Conservation (phyloP, 2,888 invertebrate species). For the Caprella mutica region DNA sequence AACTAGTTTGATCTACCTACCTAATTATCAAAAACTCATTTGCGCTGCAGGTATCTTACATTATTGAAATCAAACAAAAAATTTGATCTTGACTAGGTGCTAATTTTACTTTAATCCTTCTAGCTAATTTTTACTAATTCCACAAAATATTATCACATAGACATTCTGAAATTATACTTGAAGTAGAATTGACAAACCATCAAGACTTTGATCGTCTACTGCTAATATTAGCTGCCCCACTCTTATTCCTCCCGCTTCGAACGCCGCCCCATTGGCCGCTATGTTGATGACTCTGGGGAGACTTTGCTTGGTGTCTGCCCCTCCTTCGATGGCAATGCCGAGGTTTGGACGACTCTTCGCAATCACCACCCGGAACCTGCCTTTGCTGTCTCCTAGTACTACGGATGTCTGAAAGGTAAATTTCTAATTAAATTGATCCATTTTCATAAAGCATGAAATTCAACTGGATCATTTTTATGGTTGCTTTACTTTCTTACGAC, state of each 20-base stretch:
- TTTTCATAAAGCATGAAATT: too few relatives aligned
- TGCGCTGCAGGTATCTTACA: too few relatives aligned
- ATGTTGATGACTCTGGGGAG: slow-evolving; percentile 91
- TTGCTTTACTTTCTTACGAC: too few relatives aligned
- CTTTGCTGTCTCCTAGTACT: slow-evolving; percentile 31
- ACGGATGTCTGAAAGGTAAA: slow-evolving; percentile 24
- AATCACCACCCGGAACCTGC: slow-evolving; percentile 61
- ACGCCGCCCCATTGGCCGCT: slow-evolving; percentile 93
- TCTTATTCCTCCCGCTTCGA: slow-evolving; percentile 79
- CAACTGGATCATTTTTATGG: too few relatives aligned
- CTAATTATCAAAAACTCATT: too few relatives aligned
- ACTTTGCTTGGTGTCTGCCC: slow-evolving; percentile 88
- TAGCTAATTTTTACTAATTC: too few relatives aligned
- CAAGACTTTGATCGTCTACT: slow-evolving; percentile 62
- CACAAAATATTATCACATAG: background rate
- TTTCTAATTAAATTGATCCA: background rate
- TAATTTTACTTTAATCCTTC: background rate
- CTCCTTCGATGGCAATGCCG: slow-evolving; percentile 94
- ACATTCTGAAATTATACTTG: too few relatives aligned
- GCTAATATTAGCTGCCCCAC: slow-evolving; percentile 89
- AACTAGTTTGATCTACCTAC: too few relatives aligned
- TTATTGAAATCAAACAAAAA: too few relatives aligned
- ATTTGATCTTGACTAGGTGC: background rate
- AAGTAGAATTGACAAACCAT: slow-evolving; percentile 40
- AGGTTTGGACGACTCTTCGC: slow-evolving; percentile 87